A percentile compares a stretch with the other conserved stretches of the same genome.
phyloP scores from a whole-genome alignment of 2,888 invertebrate genomes.

The Bedellia somnulentella region DNA sequence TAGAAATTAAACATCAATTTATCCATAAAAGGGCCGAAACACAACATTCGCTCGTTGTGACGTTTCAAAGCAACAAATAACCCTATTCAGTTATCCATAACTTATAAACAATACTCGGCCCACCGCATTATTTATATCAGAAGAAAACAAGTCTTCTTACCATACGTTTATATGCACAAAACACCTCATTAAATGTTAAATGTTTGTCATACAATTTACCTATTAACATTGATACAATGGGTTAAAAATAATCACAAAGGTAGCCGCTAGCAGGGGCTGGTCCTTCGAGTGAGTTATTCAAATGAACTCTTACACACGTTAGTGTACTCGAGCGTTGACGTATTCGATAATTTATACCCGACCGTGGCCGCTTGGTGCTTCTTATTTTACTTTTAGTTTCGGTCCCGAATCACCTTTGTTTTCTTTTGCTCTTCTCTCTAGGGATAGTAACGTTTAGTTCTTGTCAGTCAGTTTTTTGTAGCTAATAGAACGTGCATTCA shows the following conservation, averaged over 20 bases:
- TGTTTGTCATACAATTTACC: conserved; percentile 23
- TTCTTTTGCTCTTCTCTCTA: too few relatives aligned
- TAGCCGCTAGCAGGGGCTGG: conserved; percentile 16
- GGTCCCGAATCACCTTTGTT: too few relatives aligned
- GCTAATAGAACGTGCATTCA: too few relatives aligned
- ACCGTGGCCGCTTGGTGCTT: conserved; percentile 13
- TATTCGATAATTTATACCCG: conserved; percentile 42
- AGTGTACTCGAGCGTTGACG: conserved; percentile 20
- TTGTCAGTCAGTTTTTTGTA: too few relatives aligned
- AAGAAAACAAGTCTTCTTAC: conserved; percentile 15
- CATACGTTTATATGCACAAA: conserved; percentile 27
- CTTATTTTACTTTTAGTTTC: conserved; percentile 10
- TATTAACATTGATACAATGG: conserved; percentile 25
- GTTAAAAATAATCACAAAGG: conserved; percentile 30
- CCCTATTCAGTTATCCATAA: conserved; percentile 25
- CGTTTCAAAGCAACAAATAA: conserved; percentile 30
- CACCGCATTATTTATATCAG: conserved; percentile 19
- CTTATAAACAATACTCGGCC: conserved; percentile 25
- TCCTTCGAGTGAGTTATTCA: conserved; percentile 24
- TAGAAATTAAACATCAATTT: too few relatives aligned
- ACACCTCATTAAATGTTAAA: conserved; percentile 35
- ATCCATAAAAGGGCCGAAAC: conserved; percentile 28
- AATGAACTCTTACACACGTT: conserved; percentile 33
- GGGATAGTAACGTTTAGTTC: too few relatives aligned
- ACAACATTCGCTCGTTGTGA: conserved; percentile 20